Evolutionary conservation across 2,888 invertebrate species (phyloP), one percentile per base, ranked within the genome.

Genomic region (Aporophyla nigra): DNA sequence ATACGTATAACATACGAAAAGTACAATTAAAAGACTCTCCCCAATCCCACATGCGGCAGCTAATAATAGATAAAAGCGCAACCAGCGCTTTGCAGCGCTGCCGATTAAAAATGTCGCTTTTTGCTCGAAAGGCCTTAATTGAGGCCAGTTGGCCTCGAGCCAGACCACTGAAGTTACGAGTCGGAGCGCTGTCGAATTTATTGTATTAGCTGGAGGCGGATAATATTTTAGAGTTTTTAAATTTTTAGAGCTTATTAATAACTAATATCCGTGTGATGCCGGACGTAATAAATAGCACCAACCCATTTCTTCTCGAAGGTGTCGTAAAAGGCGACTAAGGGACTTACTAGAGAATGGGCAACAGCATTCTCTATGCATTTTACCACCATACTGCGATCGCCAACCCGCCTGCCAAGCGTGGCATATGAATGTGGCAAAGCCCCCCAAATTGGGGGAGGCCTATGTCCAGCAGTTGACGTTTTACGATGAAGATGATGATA

Each of bases 41-140:
- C 40, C 54, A 43, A 49, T 33, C 2, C 65, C 24, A 58, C 59
- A 76, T 43, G n/a, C 65, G 24, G 27, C 68, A 7, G 66, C 49
- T 78, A 78, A 81, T 83, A 74, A 83, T 68, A 58, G 49, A 68
- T 59, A 86, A 76, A 66, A 76, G 75, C 58, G 58, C 62, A 78
- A 33, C 49, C 67, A 21, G n/a, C 58, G 21, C 53, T 70, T 62
- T 74, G 40, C 49, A 78, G 62, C 16, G 73, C 46, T 51, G 24
- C 61, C 76, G 80, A 77, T 88, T 88, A 82, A 82, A 79, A 88
- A 72, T 80, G 85, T 62, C 83, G 74, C 73, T 75, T 85, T 87
- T 85, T 79, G 62, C n/a, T 73, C 49, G 54, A 74, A 78, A 70
- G n/a, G 65, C 71, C 73, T 78, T 84, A 87, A 86, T 83, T 87